Conservation (phyloP, 2,888 invertebrate genomes). For the Phlogophora meticulosa region DNA sequence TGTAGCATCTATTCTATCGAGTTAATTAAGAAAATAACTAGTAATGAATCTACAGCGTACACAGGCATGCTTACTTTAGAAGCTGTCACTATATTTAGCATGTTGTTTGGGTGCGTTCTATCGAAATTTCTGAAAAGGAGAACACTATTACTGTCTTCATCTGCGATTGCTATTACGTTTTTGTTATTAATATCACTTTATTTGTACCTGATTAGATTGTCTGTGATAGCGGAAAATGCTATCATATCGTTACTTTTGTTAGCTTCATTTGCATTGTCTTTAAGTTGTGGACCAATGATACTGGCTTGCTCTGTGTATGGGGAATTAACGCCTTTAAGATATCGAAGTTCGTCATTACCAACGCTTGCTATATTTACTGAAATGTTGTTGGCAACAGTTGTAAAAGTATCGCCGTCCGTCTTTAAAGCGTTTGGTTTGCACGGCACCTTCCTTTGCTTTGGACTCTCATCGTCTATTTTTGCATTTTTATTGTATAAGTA, state of each 20-base stretch:
- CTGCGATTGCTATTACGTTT: slow-evolving; percentile 67
- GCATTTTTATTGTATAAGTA: slow-evolving; percentile 65
- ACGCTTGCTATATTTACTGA: slow-evolving; percentile 62
- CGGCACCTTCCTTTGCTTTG: slow-evolving; percentile 72
- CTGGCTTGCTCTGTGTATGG: slow-evolving; percentile 69
- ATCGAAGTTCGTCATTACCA: slow-evolving; percentile 65
- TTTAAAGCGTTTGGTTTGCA: slow-evolving; percentile 66
- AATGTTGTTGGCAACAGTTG: slow-evolving; percentile 63
- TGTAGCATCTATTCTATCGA: slow-evolving; percentile 70
- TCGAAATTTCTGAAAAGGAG: slow-evolving; percentile 67
- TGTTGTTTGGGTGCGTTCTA: slow-evolving; percentile 65
- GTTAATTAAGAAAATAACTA: slow-evolving; percentile 68
- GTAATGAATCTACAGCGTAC: slow-evolving; percentile 68
- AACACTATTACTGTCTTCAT: slow-evolving; percentile 66
- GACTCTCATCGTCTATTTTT: slow-evolving; percentile 65
- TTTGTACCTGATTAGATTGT: slow-evolving; percentile 68
- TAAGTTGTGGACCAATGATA: slow-evolving; percentile 74
- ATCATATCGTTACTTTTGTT: slow-evolving; percentile 68
- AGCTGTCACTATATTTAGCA: slow-evolving; percentile 70
- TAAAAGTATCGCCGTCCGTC: slow-evolving; percentile 70
- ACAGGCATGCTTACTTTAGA: slow-evolving; percentile 75
- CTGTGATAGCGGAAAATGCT: slow-evolving; percentile 65
- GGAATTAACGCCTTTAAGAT: slow-evolving; percentile 70
- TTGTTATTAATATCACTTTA: slow-evolving; percentile 70
- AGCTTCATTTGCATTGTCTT: slow-evolving; percentile 68